Conservation (phyloP, 2,797 vertebrate species). For the Macropus fuliginosus region DNA sequence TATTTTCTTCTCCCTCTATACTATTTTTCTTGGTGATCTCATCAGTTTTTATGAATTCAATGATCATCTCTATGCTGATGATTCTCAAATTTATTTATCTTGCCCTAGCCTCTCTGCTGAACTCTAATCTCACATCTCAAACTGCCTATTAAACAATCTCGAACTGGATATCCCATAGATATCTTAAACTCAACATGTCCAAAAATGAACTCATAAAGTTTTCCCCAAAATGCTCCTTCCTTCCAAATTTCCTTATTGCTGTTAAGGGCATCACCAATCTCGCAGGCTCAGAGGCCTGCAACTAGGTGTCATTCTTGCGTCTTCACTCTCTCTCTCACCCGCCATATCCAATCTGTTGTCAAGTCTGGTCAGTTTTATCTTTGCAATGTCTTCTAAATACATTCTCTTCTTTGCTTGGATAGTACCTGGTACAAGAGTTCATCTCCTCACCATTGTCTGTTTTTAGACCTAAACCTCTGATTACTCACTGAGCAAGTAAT, state of each 20-base stretch:
- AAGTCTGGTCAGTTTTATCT: background rate
- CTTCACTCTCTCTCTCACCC: background rate
- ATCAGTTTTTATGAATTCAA: background rate
- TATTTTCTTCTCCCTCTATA: background rate
- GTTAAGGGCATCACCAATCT: background rate
- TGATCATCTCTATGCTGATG: background rate
- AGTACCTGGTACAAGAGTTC: background rate
- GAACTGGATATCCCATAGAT: background rate
- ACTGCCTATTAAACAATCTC: background rate
- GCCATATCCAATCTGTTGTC: background rate
- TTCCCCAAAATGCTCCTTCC: background rate
- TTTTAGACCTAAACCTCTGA: background rate
- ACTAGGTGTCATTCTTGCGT: background rate
- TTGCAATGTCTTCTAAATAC: background rate
- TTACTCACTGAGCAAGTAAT: background rate
- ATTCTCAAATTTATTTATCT: background rate
- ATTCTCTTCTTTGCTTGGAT: background rate
- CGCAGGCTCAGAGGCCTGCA: background rate
- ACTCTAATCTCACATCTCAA: background rate
- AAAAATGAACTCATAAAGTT: background rate
- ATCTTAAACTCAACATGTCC: background rate
- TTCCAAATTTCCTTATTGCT: background rate
- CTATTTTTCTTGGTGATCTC: background rate
- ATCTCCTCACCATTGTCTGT: background rate
- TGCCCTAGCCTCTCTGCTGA: background rate